Base-by-base conservation (phyloP, 1,140 invertebrate genomes). In the Brachionus angularis region DNA sequence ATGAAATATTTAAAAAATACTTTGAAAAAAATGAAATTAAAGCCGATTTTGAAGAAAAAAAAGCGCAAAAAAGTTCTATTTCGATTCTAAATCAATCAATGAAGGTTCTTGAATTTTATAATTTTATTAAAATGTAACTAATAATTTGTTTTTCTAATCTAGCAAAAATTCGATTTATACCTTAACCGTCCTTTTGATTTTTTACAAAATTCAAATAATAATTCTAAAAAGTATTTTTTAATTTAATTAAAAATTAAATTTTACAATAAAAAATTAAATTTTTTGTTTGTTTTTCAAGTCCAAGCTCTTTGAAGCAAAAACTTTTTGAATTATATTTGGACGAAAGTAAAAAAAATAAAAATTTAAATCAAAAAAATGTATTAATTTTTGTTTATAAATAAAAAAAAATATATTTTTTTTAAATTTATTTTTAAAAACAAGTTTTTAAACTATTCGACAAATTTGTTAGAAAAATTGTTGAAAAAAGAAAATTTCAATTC, bases 401-500 rank as follows among this genome's bases (percentile, higher is more conserved):
- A 12, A 58, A 33, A 61, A 42, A 29, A 10, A 27, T 70, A 16
- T 21, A 8, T 2, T 33, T 39, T 36, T 39, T 39, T 21, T 36
- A 16, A 4, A 42, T 12, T n/a, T 8, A 39, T 29, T 34, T 21
- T 23, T 25, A 12, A 8, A 5, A 42, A 18, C 29, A 14, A 53
- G 25, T 46, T 64, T 39, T 33, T 34, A 34, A 44, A 87, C 78
- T 85, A 86, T 76, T 86, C 87, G 76, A 89, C 89, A 74, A 86
- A 91, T 80, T 84, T 91, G 74, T 83, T 95, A 79, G 88, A 90
- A 76, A 88, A 90, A 79, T 83, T 94, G 75, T 87, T 93, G 75
- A 86, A 87, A 78, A 85, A 86, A 77, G 91, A 93, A 78, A 67
- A 87, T 78, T 84, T 93, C 55, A 91, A 92, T 79, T 91, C 89